Conservation (phyloP, 2,888 invertebrate species). For the Bembecia ichneumoniformis region DNA sequence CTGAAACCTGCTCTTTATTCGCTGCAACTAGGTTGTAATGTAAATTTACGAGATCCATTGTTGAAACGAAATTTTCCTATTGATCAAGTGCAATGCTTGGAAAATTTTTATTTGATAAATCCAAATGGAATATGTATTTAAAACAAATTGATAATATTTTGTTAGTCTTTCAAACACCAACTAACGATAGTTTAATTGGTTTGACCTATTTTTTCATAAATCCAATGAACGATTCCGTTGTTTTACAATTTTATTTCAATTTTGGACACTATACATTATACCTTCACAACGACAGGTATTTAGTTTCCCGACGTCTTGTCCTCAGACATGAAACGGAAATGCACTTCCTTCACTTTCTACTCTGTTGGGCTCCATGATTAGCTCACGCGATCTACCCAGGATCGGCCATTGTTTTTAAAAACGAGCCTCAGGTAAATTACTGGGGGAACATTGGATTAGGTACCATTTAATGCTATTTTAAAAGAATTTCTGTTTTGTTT, state of each 20-base stretch:
- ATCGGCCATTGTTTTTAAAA: slow-evolving; percentile 31
- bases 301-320: slow-evolving; percentile 18
- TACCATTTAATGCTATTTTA: too few relatives aligned
- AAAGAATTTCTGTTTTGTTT: too few relatives aligned
- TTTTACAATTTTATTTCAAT: not conserved
- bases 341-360: slow-evolving; percentile 50
- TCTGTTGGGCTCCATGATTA: slow-evolving; percentile 27
- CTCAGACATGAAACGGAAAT: slow-evolving; percentile 39
- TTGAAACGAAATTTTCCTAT: not conserved
- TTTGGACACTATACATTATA: not conserved
- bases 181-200: not conserved
- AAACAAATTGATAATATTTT: not conserved
- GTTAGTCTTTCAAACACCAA: not conserved
- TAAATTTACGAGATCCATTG: not conserved
- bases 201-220: not conserved
- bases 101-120: not conserved
- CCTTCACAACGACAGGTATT: not conserved
- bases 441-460: too few relatives aligned
- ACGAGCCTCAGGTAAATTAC: not conserved
- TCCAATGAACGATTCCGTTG: not conserved
- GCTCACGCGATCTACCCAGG: slow-evolving; percentile 23
- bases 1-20: not conserved
- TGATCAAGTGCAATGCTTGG: not conserved
- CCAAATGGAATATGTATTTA: not conserved
- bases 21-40: not conserved